phyloP scores from a whole-genome alignment of 2,888 invertebrate genomes.

The Melieria picta region DNA sequence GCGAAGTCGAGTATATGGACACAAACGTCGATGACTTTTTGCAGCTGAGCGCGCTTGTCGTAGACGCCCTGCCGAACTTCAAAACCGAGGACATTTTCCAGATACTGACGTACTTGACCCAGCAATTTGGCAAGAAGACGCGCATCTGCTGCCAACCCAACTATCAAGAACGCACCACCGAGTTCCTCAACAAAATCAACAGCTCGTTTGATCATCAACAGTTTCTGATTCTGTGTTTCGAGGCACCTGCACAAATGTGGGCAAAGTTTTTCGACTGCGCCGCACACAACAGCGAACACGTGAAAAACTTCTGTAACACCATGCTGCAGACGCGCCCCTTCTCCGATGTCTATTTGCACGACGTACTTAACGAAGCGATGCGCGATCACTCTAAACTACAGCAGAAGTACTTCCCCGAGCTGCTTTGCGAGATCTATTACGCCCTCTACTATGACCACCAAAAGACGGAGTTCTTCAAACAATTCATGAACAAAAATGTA shows the following conservation, averaged over 20 bases:
- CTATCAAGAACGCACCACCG: constrained; percentile 46
- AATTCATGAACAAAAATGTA: constrained; percentile 51
- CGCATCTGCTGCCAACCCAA: constrained; percentile 41
- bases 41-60: constrained; percentile 44
- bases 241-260: constrained; percentile 52
- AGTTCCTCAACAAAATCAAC: constrained; percentile 54
- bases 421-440: constrained; percentile 51
- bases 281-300: constrained; percentile 47
- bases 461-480: constrained; percentile 53
- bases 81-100: constrained; percentile 44
- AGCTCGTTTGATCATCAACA: constrained; percentile 46
- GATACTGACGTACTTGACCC: constrained; percentile 47
- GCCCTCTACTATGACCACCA: constrained; percentile 47
- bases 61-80: constrained; percentile 47
- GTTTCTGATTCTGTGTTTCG: constrained; percentile 52
- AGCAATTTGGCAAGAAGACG: constrained; percentile 45
- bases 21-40: constrained; percentile 40
- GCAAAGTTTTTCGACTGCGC: constrained; percentile 51
- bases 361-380: constrained; percentile 44
- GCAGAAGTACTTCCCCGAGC: constrained; percentile 48
- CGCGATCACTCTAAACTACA: constrained; percentile 40
- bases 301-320: constrained; percentile 47
- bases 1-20: constrained; percentile 9
- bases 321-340: constrained; percentile 46
- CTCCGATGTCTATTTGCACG: constrained; percentile 47